phyloP scores from a whole-genome alignment of 64 coral and sea anemone species.

The Porites lutea region DNA sequence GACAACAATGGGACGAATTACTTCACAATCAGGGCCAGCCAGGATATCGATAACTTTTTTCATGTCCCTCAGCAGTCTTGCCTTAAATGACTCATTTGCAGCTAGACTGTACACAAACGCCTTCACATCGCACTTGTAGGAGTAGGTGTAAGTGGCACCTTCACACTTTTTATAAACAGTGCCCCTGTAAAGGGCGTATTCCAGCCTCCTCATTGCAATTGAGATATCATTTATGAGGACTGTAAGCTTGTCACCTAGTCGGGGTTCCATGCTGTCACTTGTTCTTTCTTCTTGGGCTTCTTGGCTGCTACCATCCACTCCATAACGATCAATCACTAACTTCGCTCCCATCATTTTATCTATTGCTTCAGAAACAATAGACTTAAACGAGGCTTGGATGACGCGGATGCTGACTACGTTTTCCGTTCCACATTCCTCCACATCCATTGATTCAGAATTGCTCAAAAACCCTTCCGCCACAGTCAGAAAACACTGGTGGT shows the following conservation, averaged over 20 bases:
- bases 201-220: not conserved
- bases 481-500: not conserved
- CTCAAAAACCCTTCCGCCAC: not conserved
- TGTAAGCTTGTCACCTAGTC: not conserved
- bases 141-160: conserved; percentile 22
- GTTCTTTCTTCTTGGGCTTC: too few species aligned
- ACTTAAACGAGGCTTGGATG: not conserved
- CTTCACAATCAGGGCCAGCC: not conserved
- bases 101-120: not conserved
- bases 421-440: not conserved
- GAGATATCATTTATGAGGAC: not conserved
- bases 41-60: conserved; percentile 12
- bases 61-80: not conserved
- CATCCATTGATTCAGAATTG: not conserved
- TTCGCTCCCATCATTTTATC: not conserved
- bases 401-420: not conserved
- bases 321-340: not conserved
- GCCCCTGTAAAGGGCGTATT: not conserved
- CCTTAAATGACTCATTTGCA: conserved; percentile 19
- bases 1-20: conserved; percentile 1
- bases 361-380: not conserved
- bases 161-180: conserved; percentile 6
- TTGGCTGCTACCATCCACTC: not conserved
- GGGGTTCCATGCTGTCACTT: not conserved
- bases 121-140: conserved; percentile 1